A percentile compares a stretch with the other conserved stretches of the same genome.
Conservation (phyloP, 2,113 vertebrate genomes). For the Agapornis roseicollis region DNA sequence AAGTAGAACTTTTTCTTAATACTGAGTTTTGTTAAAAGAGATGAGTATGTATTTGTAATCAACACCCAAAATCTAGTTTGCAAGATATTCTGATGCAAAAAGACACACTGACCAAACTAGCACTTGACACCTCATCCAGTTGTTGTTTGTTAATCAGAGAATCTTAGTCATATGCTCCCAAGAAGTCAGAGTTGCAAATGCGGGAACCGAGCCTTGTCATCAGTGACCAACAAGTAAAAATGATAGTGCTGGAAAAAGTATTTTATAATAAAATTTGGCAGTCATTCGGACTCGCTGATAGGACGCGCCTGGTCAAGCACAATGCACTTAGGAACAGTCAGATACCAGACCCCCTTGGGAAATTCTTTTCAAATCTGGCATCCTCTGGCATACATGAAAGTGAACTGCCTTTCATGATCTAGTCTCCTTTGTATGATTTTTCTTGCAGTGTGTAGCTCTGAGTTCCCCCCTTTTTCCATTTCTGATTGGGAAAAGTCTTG, state of each 20-base stretch:
- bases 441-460: background rate
- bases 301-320: background rate
- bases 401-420: background rate
- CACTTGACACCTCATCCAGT: rapidly evolving
- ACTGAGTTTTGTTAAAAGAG: background rate
- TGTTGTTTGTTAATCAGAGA: background rate
- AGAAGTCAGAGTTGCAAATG: background rate
- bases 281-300: background rate
- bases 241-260: background rate
- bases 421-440: background rate
- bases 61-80: background rate
- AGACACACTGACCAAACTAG: background rate
- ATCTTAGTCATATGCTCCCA: background rate
- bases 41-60: background rate
- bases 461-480: background rate
- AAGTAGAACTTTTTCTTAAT: background rate
- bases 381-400: background rate
- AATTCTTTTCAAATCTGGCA: background rate
- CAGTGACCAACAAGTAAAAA: background rate
- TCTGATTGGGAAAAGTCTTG: background rate
- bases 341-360: background rate
- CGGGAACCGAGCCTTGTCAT: background rate
- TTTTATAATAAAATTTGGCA: background rate
- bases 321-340: background rate
- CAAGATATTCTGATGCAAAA: background rate